phyloP scores from a whole-genome alignment of 2,113 vertebrate genomes.

The Castor canadensis region DNA sequence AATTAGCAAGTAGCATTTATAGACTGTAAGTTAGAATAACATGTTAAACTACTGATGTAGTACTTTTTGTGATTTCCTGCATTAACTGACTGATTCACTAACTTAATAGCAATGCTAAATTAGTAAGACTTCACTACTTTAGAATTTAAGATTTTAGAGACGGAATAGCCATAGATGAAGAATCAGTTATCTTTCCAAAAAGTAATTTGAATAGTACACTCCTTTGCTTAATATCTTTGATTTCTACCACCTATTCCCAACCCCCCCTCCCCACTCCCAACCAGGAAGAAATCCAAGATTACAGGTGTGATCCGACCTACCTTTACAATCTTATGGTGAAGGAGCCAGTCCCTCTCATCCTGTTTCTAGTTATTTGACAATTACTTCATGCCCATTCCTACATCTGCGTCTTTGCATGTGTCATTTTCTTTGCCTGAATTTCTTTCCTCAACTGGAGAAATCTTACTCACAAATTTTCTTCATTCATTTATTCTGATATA shows the following conservation, averaged over 20 bases:
- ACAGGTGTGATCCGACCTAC: background rate
- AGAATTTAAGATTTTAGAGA: constrained; percentile 29
- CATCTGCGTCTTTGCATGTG: background rate
- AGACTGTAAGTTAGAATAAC: constrained; percentile 4
- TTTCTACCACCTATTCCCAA: background rate
- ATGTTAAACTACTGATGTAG: background rate
- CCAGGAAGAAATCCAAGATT: background rate
- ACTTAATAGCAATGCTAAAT: background rate
- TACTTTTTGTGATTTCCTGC: constrained; percentile 14
- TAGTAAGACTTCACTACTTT: background rate
- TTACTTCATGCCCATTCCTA: background rate
- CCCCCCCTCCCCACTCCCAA: background rate
- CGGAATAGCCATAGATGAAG: background rate
- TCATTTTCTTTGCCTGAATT: background rate
- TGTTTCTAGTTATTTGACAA: constrained; percentile 28
- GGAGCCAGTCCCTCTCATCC: background rate
- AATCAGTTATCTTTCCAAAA: constrained; percentile 9
- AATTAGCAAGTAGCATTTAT: background rate
- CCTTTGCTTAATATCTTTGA: background rate
- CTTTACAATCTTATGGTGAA: background rate
- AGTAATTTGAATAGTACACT: constrained; percentile 9
- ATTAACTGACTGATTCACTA: constrained; percentile 53
- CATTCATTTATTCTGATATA: constrained; percentile 28
- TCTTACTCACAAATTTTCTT: background rate
- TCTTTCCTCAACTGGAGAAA: background rate